phyloP scores from a whole-genome alignment of 2,113 vertebrate species.

The Ceuthmochares aereus region DNA sequence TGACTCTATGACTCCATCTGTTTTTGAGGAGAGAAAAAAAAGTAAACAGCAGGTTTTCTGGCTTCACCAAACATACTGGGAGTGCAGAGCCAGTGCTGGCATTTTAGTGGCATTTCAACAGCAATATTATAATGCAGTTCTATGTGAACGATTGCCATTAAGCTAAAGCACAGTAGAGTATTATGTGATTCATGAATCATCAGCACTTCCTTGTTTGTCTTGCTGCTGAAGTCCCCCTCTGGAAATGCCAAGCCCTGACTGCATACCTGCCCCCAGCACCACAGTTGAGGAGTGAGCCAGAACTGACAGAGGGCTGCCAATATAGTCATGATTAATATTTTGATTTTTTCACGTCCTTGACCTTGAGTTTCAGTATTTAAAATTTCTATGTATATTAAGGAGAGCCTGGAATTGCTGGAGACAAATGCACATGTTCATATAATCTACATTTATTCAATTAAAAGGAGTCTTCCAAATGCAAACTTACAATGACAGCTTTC shows the following conservation, averaged over 20 bases:
- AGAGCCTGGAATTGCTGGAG: not conserved
- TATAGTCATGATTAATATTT: not conserved
- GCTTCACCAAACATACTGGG: not conserved
- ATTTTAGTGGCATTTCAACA: not conserved
- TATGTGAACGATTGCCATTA: not conserved
- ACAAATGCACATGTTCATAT: not conserved
- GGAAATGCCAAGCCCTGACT: not conserved
- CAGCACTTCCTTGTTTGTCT: not conserved
- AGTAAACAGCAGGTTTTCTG: rapidly evolving
- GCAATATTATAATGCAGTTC: not conserved
- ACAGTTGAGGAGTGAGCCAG: rapidly evolving
- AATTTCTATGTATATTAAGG: not conserved
- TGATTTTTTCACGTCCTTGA: not conserved
- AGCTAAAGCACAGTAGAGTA: not conserved
- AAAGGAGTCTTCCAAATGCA: not conserved
- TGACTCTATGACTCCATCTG: not conserved
- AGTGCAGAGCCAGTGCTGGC: not conserved
- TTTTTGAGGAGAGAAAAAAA: not conserved
- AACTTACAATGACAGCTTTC: not conserved
- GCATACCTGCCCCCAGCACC: rapidly evolving
- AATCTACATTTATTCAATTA: not conserved
- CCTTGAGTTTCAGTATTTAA: not conserved
- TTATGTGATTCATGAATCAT: not conserved
- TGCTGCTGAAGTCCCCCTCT: not conserved
- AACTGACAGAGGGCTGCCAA: not conserved